Percentiles rank a stretch among this genome's conserved stretches.
Conservation (phyloP, 1,140 invertebrate species). For the Meloidogyne chitwoodi region DNA sequence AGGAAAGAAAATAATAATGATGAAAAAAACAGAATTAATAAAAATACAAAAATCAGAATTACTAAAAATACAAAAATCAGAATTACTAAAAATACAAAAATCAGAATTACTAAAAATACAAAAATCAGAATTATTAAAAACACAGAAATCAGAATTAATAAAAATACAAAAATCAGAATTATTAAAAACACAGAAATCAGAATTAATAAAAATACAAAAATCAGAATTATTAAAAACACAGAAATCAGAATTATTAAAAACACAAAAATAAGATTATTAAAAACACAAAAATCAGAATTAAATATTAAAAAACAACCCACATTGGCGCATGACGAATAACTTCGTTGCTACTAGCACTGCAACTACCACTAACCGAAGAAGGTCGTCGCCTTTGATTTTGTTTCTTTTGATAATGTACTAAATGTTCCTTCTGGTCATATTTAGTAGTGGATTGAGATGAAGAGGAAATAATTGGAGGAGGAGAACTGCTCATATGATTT, state of each 20-base stretch:
- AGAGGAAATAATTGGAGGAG: not conserved
- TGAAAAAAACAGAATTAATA: not conserved
- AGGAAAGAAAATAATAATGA: not conserved
- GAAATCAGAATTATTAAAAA: not conserved
- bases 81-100: not conserved
- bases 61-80: not conserved
- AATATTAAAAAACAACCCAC: not conserved
- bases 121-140: not conserved
- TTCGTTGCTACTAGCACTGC: not conserved
- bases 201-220: not conserved
- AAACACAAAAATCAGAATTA: too few relatives aligned
- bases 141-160: not conserved
- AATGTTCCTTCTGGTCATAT: not conserved
- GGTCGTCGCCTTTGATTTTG: not conserved
- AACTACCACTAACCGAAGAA: not conserved
- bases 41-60: not conserved
- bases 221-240: not conserved
- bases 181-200: not conserved
- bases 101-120: not conserved
- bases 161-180: not conserved
- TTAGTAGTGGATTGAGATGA: not conserved
- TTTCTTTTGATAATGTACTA: not conserved
- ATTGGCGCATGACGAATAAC: not conserved
- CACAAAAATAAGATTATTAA: too few relatives aligned
- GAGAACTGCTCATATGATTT: conserved; percentile 15